These are phyloP conservation scores for Oryzias melastigma DNA, from an alignment of 2,113 vertebrate genomes.

Conservation along the genomic window DNA sequence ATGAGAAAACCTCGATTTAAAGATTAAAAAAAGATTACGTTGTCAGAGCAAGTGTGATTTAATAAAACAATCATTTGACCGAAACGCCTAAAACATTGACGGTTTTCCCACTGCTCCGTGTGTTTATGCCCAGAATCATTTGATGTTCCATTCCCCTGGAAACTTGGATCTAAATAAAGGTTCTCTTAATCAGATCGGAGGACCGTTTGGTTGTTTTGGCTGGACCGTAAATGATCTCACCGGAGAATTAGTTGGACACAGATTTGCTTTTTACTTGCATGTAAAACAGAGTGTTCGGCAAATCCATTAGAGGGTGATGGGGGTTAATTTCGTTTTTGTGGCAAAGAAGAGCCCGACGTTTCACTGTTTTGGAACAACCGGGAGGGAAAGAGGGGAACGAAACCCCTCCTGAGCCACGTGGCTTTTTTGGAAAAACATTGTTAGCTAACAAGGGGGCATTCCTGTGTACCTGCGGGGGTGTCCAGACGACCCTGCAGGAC, in stretches of 20 bases:
- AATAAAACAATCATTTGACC: constrained; percentile 14
- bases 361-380: constrained; percentile 5
- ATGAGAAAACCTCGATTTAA: neutral
- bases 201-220: constrained; percentile 42
- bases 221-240: constrained; percentile 30
- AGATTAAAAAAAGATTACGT: neutral
- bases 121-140: constrained; percentile 45
- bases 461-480: constrained; percentile 61
- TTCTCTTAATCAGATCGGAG: constrained; percentile 39
- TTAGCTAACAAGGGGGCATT: constrained; percentile 63
- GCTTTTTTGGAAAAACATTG: constrained; percentile 45
- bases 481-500: constrained; percentile 54
- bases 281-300: neutral
- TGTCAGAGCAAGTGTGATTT: neutral
- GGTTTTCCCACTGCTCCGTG: constrained; percentile 18
- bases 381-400: constrained; percentile 6
- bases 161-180: constrained; percentile 42
- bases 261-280: neutral
- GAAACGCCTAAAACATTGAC: constrained; percentile 22
- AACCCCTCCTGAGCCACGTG: constrained; percentile 40
- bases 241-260: constrained; percentile 15
- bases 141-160: constrained; percentile 43
- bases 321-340: too few relatives aligned
- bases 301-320: neutral
- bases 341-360: neutral